Evolutionary conservation across 64 coral and sea anemone species (phyloP), one percentile per base, ranked within the genome.

Genomic region (Porites australiensis): DNA sequence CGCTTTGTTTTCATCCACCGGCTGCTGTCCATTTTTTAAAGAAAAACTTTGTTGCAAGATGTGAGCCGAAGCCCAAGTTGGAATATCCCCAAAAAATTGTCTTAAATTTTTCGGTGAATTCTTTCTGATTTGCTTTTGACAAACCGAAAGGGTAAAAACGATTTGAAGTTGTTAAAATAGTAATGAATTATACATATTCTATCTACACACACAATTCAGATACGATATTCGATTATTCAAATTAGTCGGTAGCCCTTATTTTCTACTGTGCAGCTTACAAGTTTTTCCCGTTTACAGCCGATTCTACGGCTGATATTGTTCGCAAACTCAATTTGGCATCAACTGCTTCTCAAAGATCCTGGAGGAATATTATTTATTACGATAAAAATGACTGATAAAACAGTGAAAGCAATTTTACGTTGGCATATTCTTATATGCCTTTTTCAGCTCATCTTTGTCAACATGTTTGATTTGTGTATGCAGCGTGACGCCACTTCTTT

Each of bases 201-300:
- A 37, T 83, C 60, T 75, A 84, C 57, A 81, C 59, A 94, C 87
- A 89, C 88, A 73, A 67, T 92, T 87, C 82, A 67, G 37, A 79
- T 79, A 16, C 62, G 80, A 82, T 89, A 89, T 73, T 89, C 54
- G 87, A 94, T 89, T 94, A 94, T 83, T 89, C 69, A 94, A 83
- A 83, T 82, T 67, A 80, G 55, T 19, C 0, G 27, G 12, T 10
- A 63, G 58, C 76, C n/a, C 68, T 44, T 89, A 89, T 84, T 84
- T 83, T 45, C 13, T 64, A 45, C 46, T 68, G 54, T 57, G 54
- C 54, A 9, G 54, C 43, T 19, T 69, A 18, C 19, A 44, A 50
- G 63, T 45, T 82, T 83, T 51, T 83, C 77, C 51, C 62, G 81
- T 67, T 83, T 67, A 83, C 45, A 44, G 27, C 27, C 12, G 59